These are phyloP conservation scores for Ciona savignyi DNA, from an alignment of 23 tunicate genomes.

Conservation along the genomic window DNA sequence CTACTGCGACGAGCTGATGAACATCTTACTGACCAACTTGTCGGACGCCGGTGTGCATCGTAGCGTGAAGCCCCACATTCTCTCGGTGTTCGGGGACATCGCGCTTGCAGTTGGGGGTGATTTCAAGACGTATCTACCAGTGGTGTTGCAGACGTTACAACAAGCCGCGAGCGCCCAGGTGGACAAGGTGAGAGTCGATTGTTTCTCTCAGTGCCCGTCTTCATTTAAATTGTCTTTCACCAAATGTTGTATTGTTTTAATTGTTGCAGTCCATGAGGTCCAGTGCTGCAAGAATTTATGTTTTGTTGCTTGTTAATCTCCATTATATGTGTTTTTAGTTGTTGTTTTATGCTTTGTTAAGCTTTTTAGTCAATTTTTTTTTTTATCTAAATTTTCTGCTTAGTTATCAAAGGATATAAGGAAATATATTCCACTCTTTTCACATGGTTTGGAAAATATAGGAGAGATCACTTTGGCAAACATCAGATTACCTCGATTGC, in stretches of 20 bases:
- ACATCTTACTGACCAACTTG: slow-evolving; percentile 55
- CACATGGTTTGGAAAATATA: no score
- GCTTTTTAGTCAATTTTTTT: neutral
- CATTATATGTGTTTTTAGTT: neutral
- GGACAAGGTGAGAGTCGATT: slow-evolving; percentile 72
- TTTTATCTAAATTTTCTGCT: no score
- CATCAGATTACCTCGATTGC: no score
- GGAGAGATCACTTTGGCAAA: no score
- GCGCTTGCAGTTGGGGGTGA: slow-evolving; percentile 83
- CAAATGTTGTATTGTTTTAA: neutral
- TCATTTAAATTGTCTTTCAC: neutral
- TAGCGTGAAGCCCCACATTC: slow-evolving; percentile 93
- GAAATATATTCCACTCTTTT: no score
- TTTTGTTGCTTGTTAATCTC: no score
- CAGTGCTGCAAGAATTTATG: neutral
- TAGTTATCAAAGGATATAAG: no score
- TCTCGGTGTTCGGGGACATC: slow-evolving; percentile 88
- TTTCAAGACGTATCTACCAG: slow-evolving; percentile 61
- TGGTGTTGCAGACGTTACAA: slow-evolving; percentile 80
- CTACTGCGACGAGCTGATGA: slow-evolving; percentile 84
- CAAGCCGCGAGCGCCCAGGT: slow-evolving; percentile 92
- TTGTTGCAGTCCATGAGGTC: neutral
- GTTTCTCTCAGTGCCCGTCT: neutral
- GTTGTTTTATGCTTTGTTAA: neutral
- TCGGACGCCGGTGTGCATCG: slow-evolving; percentile 73